Conservation (phyloP, 2,113 vertebrate species). For the Ameiurus melas region DNA sequence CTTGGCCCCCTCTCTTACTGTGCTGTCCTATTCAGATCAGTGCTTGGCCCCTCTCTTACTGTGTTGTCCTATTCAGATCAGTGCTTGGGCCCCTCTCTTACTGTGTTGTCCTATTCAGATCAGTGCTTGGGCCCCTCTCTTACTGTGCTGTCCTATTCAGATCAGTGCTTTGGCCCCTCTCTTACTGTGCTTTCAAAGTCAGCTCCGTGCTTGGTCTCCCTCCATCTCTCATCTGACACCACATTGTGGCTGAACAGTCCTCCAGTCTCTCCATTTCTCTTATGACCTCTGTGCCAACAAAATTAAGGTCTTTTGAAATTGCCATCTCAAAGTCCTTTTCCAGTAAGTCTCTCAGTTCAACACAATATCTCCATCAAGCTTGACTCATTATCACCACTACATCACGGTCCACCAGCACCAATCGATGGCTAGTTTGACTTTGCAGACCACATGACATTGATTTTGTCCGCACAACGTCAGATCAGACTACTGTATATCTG, state of each 20-base stretch:
- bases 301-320: background rate
- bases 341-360: background rate
- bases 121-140: background rate
- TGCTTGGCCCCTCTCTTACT: background rate
- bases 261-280: background rate
- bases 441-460: background rate
- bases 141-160: background rate
- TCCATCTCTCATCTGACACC: background rate
- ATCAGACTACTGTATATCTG: background rate
- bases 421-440: background rate
- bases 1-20: background rate
- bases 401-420: background rate
- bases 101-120: background rate
- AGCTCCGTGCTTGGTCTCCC: background rate
- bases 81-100: background rate
- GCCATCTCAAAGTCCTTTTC: background rate
- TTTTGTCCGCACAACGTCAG: background rate
- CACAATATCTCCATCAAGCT: background rate
- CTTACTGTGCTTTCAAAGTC: background rate
- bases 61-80: background rate
- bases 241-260: background rate
- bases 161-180: background rate
- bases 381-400: background rate
- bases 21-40: background rate
- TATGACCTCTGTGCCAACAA: background rate